Base-by-base conservation (phyloP, 2,888 invertebrate species). In the Allophyes oxyacanthae region DNA sequence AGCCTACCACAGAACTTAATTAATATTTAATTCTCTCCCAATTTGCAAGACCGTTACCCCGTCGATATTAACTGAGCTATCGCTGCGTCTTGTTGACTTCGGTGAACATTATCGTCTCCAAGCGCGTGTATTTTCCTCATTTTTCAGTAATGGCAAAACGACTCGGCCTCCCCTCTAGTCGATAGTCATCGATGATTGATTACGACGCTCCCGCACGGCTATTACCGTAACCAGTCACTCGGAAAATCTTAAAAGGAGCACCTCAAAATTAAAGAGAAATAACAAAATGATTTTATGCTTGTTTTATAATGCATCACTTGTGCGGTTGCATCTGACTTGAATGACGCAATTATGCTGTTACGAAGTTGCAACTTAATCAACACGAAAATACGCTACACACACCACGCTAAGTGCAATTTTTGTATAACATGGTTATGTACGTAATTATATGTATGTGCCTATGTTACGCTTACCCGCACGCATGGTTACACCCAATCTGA, bases 111-210 rank as follows among this genome's bases (percentile, higher is more conserved):
- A 80, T 77, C 72, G 72, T 73, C 69, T 72, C 65, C 51, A 51
- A 63, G 56, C 46, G 56, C 64, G 67, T 75, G 63, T 80, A 78
- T 78, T 81, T 82, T 66, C 75, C 72, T 75, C 77, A 73, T 82
- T 82, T 80, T 79, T 75, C 74, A 75, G 79, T 82, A 82, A 82
- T 83, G 78, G 78, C 65, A 64, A 75, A 80, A 77, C 77, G 81
- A 78, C 72, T 79, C 73, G 69, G 68, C 58, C 68, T 75, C 72
- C 72, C 71, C 67, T 65, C 59, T 71, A 75, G 52, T 73, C 77
- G 82, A 84, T 84, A 83, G 82, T 83, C 82, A 82, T 81, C 68
- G 83, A 83, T 85, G 85, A 85, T 85, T 85, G 85, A 85, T 85
- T 81, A 69, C 81, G 61, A 61, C 73, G 79, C 79, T 77, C 79